Evolutionary conservation across 2,888 invertebrate genomes (phyloP), one percentile per base, ranked within the genome.

Genomic region (Noctua fimbriata): DNA sequence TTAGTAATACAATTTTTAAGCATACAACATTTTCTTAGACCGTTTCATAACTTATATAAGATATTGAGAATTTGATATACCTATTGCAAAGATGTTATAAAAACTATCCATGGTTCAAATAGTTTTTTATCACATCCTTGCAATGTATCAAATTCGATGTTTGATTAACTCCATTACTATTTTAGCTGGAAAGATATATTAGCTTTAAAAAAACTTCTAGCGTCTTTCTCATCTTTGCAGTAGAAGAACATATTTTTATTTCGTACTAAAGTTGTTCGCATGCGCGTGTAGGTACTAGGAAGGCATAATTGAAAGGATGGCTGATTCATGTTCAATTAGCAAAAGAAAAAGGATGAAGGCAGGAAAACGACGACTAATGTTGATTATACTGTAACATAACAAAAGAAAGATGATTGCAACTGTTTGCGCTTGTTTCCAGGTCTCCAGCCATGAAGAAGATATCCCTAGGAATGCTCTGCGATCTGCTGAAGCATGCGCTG

Each of bases 401-500:
- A 6, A 36, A 47, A 44, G n/a, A 41, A 18, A 28, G 47, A 67
- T 72, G 16, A 82, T 69, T 78, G 16, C 72, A 80, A 73, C 60
- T 52, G 18, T n/a, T 69, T 77, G 58, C 2, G 32, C 24, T 86
- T 86, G 41, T 86, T 95, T 97, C 79, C 95, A 97, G 97, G 88
- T 98, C 98, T 0, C 97, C 97, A 73, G 97, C 98, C 2, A 98
- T 98, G 98, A 97, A 97, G 90, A 98, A 98, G 91, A 97, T 98
- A 87, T 97, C 98, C 1, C 93, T 98, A 55, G 98, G 98, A 85
- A 98, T 98, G 92, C 97, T 99, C 24, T 98, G 98, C 93, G 98
- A 98, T 87, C 97, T 99, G 83, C 97, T 99, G 36, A 98, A 98
- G 91, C 98, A 98, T 94, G 98, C 99, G 6, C 96, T 99, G 76